These are phyloP conservation scores for Diplazon laetatorius DNA, from an alignment of 2,888 invertebrate species.

Conservation along the genomic window DNA sequence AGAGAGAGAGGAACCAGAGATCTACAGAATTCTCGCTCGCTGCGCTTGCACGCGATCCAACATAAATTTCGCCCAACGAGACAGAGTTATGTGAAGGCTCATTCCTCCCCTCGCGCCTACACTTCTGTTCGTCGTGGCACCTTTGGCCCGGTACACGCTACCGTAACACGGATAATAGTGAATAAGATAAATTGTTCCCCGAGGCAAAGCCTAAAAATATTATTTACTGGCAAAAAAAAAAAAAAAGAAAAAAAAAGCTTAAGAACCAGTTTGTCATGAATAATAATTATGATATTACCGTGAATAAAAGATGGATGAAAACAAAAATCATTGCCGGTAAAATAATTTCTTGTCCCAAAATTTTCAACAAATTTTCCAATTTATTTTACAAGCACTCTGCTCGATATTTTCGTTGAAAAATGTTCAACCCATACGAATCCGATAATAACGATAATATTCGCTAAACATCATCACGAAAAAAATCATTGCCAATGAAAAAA, in stretches of 20 bases:
- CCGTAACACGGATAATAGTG: slow-evolving; percentile 16
- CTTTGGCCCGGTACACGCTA: slow-evolving; percentile 12
- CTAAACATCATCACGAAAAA: too few relatives aligned
- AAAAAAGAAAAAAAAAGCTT: slow-evolving; percentile 1
- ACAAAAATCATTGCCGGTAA: too few relatives aligned
- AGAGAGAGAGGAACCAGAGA: background rate
- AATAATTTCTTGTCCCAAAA: too few relatives aligned
- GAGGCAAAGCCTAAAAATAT: background rate
- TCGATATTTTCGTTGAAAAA: too few relatives aligned
- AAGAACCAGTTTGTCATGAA: background rate
- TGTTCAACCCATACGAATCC: too few relatives aligned
- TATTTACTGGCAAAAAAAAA: background rate
- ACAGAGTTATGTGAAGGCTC: slow-evolving; percentile 52
- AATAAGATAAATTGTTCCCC: slow-evolving; percentile 22
- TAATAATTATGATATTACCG: too few relatives aligned
- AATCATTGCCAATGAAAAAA: too few relatives aligned
- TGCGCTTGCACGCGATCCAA: slow-evolving; percentile 30
- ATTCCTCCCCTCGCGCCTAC: slow-evolving; percentile 19
- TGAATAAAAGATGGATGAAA: too few relatives aligned
- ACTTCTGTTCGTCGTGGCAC: slow-evolving; percentile 35
- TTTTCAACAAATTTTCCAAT: too few relatives aligned
- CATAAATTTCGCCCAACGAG: slow-evolving; percentile 55
- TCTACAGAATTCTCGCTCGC: slow-evolving; percentile 41
- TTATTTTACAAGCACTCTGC: too few relatives aligned
- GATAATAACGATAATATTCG: too few relatives aligned